Conservation (phyloP, 2,797 vertebrate genomes). For the Amblyopsis hoosieri region DNA sequence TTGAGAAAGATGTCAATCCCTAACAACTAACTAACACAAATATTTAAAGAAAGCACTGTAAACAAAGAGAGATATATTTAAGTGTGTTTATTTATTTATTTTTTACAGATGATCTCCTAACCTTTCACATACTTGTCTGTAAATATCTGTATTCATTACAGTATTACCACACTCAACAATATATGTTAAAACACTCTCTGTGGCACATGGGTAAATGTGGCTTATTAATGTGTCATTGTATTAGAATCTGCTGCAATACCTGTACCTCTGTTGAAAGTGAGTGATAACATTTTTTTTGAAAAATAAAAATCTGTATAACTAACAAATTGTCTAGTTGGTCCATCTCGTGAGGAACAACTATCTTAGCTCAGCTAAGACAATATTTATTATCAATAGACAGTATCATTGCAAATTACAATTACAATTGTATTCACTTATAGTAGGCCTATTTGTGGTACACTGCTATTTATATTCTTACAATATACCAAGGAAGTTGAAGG, state of each 20-base stretch:
- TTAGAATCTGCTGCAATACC: conserved; percentile 66
- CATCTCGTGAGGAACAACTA: background rate
- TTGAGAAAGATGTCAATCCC: conserved; percentile 46
- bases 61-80: conserved; percentile 15
- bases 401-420: too few species aligned
- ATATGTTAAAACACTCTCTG: conserved; percentile 47
- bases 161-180: conserved; percentile 25
- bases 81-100: background rate
- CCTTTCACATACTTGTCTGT: conserved; percentile 43
- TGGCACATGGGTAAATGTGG: conserved; percentile 50
- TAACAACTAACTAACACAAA: conserved; percentile 1
- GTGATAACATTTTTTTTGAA: conserved; percentile 42
- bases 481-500: too few species aligned
- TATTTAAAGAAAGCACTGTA: too few species aligned
- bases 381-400: too few species aligned
- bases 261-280: conserved; percentile 75
- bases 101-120: conserved; percentile 42
- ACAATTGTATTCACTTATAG: too few species aligned
- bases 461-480: too few species aligned
- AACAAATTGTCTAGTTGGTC: conserved; percentile 12
- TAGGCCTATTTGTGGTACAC: too few species aligned
- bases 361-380: too few species aligned
- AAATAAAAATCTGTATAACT: conserved; percentile 59
- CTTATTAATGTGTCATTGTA: conserved; percentile 63
- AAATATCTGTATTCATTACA: conserved; percentile 48